Evolutionary conservation across 2,113 vertebrate genomes (phyloP).

Genomic region (Mesitornis unicolor): DNA sequence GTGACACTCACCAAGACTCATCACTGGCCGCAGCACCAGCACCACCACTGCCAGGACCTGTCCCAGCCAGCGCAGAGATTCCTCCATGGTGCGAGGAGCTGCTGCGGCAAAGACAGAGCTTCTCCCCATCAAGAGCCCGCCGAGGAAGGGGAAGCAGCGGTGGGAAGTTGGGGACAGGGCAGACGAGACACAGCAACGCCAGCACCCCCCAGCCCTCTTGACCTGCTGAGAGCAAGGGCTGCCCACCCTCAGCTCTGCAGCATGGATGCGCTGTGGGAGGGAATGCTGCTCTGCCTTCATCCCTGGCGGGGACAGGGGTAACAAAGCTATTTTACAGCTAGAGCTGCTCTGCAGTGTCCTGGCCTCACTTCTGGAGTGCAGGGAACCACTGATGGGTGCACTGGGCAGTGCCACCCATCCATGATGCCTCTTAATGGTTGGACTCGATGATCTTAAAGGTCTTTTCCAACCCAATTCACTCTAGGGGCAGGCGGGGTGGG

Average conservation of each 20-base stretch:
- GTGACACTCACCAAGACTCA: neutral
- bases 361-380: rapidly evolving
- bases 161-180: neutral
- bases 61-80: rapidly evolving
- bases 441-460: too few relatives aligned
- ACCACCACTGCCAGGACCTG: neutral
- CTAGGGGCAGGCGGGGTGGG: neutral
- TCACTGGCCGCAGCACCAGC: neutral
- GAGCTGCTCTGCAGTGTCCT: neutral
- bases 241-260: neutral
- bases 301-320: rapidly evolving
- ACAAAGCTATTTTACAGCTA: neutral
- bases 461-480: too few relatives aligned
- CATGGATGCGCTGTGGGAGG: rapidly evolving
- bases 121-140: neutral
- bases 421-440: too few relatives aligned
- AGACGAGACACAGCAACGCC: neutral
- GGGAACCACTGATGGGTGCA: neutral
- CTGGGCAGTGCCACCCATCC: neutral
- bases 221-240: neutral
- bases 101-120: rapidly evolving
- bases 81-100: neutral
- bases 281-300: neutral
- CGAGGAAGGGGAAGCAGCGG: neutral
- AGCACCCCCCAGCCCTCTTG: neutral